Percentiles rank a stretch among this genome's conserved stretches.
phyloP scores from a whole-genome alignment of 2,113 vertebrate genomes.

The Xenopus borealis region DNA sequence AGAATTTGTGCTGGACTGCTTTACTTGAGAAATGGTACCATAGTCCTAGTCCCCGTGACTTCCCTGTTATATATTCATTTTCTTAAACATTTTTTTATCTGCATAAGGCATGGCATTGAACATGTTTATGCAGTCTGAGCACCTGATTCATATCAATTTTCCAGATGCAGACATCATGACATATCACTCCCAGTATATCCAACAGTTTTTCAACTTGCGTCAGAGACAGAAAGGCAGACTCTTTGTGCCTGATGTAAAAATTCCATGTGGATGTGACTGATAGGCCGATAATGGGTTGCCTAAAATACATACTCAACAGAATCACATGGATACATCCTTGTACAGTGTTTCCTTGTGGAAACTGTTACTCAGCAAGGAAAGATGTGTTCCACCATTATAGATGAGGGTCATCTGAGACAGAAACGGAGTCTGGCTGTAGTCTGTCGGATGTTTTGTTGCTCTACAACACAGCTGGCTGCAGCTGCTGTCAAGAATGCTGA shows the following conservation, averaged over 20 bases:
- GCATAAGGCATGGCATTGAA: too few species aligned
- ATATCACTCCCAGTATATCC: background rate
- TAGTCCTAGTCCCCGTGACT: too few species aligned
- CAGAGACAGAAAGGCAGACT: constrained; percentile 15
- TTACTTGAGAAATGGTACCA: too few species aligned
- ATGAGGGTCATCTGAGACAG: constrained; percentile 36
- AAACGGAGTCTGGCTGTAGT: constrained; percentile 35
- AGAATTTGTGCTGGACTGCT: too few species aligned
- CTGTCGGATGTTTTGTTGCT: constrained; percentile 34
- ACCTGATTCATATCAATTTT: constrained; percentile 11
- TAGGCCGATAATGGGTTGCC: constrained; percentile 21
- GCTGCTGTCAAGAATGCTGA: constrained; percentile 63
- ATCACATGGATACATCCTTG: constrained; percentile 29
- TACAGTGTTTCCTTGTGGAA: constrained; percentile 21
- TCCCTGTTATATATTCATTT: too few species aligned
- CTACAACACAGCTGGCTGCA: constrained; percentile 64
- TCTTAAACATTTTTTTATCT: too few species aligned
- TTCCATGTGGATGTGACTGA: constrained; percentile 34
- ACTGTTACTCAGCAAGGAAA: constrained; percentile 39
- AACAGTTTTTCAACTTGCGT: constrained; percentile 21
- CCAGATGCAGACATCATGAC: constrained; percentile 13
- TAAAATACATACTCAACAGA: constrained; percentile 21
- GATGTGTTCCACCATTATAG: constrained; percentile 34
- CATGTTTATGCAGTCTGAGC: background rate
- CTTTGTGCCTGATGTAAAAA: constrained; percentile 25